Percentiles rank a stretch among this genome's conserved stretches.
Conservation (phyloP, 2,888 invertebrate species). For the Drosophila buzzatii region DNA sequence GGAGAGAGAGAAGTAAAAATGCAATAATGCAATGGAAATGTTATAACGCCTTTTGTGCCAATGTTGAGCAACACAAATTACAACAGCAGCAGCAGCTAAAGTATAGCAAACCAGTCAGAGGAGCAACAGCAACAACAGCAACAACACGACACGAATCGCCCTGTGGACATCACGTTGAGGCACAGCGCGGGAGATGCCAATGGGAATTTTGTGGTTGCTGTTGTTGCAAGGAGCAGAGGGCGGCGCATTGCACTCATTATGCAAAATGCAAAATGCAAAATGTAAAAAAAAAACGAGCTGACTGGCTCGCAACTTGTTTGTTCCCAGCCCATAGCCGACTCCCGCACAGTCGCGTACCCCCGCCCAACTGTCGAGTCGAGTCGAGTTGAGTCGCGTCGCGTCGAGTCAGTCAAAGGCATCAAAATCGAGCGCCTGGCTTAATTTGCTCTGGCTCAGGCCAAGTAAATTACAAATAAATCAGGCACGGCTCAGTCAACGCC, state of each 20-base stretch:
- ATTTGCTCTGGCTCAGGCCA: slow-evolving; percentile 49
- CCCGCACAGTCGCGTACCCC: too few species aligned
- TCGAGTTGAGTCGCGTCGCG: too few species aligned
- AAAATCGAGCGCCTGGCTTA: slow-evolving; percentile 47
- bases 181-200: slow-evolving; percentile 55
- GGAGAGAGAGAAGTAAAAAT: slow-evolving; percentile 1
- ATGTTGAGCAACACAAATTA: slow-evolving; percentile 72
- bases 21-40: slow-evolving; percentile 52
- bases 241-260: slow-evolving; percentile 64
- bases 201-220: slow-evolving; percentile 34
- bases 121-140: slow-evolving; percentile 27
- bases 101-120: slow-evolving; percentile 3
- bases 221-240: slow-evolving; percentile 43
- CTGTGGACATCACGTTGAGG: slow-evolving; percentile 69
- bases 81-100: slow-evolving; percentile 26
- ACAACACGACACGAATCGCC: slow-evolving; percentile 58
- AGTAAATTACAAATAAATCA: slow-evolving; percentile 61
- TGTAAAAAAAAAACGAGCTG: background rate
- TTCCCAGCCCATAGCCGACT: slow-evolving; percentile 31
- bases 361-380: too few species aligned
- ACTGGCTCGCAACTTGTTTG: slow-evolving; percentile 45
- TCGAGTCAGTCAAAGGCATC: slow-evolving; percentile 53
- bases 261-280: slow-evolving; percentile 66
- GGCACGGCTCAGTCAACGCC: slow-evolving; percentile 39
- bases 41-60: slow-evolving; percentile 69